Conservation (phyloP, 1,140 invertebrate species). For the Pogonognathellus flavescens region DNA sequence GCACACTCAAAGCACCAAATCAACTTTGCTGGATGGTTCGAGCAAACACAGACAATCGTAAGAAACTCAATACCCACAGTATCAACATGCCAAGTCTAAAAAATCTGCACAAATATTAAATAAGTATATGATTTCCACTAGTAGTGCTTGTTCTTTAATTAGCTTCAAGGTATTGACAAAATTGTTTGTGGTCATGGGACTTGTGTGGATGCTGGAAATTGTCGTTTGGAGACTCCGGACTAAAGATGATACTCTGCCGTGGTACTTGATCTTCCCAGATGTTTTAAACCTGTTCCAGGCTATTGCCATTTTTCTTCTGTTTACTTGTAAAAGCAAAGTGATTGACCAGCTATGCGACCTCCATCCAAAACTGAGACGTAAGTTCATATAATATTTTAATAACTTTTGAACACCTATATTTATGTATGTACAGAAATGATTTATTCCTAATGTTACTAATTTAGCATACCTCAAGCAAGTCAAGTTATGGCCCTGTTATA, state of each 20-base stretch:
- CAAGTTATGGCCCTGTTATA: slow-evolving; percentile 20
- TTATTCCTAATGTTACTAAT: background rate
- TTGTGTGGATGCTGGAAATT: slow-evolving; percentile 38
- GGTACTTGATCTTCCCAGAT: slow-evolving; percentile 42
- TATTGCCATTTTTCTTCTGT: slow-evolving; percentile 31
- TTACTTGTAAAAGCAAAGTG: slow-evolving; percentile 35
- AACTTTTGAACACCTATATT: too few relatives aligned
- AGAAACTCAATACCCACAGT: background rate
- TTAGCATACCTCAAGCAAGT: slow-evolving; percentile 13
- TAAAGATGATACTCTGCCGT: slow-evolving; percentile 33
- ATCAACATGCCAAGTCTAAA: background rate
- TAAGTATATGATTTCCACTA: background rate
- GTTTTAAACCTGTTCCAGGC: slow-evolving; percentile 34
- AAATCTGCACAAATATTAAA: background rate
- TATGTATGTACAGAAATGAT: background rate
- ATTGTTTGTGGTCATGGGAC: slow-evolving; percentile 38
- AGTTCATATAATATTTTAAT: background rate
- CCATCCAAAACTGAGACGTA: slow-evolving; percentile 30
- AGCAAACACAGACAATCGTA: slow-evolving; percentile 36
- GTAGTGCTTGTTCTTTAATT: background rate
- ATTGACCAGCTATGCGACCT: slow-evolving; percentile 4
- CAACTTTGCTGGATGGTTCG: background rate
- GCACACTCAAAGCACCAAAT: slow-evolving; percentile 36
- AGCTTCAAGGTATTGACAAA: slow-evolving; percentile 38
- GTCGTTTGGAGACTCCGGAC: slow-evolving; percentile 25